Evolutionary conservation across 2,113 vertebrate genomes (phyloP), one percentile per base, ranked within the genome.

Genomic region (Sinocyclocheilus rhinocerous): DNA sequence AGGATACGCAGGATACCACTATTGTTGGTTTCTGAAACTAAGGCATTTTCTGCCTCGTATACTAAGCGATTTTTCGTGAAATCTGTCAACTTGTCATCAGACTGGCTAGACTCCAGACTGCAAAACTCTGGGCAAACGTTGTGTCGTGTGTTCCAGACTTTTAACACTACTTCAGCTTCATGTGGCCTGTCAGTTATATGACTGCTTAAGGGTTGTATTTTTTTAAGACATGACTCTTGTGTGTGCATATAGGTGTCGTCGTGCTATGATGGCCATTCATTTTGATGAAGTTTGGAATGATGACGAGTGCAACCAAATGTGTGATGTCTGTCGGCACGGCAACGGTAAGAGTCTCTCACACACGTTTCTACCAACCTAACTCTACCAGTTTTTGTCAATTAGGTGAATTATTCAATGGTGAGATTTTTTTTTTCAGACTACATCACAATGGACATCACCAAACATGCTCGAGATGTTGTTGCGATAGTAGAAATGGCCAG

Each of bases 201-300:
- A 39, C 6, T 20, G 15, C 18, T 36, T 70, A 70, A 39, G 8
- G 18, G 67, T 70, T 70, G 8, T 36, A 20, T 48, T 12, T 48
- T 45, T 48, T 12, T 0, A 76, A 76, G 11, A 76, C 13, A 9
- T 24, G n/a, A 18, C 5, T 18, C 45, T 24, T 50, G 3, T 76
- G 13, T 76, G 22, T 16, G 2, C 42, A 24, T 57, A 18, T 88
- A 99, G 98, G 87, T 99, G 98, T 88, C 96, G 98, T 11, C 96
- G 98, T 2, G 95, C 96, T 9, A 91, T 97, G 75, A 97, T 99
- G 91, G 97, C 98, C 0, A 94, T 93, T 57, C 97, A 99, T 89
- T 99, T 99, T 84, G 97, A 99, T 83, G 98, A 99, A 91, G 96
- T 97, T 0, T 99, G 97, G 98, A 95, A 97, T 18, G 94, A 97